Evolutionary conservation across 1,140 invertebrate species (phyloP), one percentile per base, ranked within the genome.

Genomic region (Thaumatotibia leucotreta): DNA sequence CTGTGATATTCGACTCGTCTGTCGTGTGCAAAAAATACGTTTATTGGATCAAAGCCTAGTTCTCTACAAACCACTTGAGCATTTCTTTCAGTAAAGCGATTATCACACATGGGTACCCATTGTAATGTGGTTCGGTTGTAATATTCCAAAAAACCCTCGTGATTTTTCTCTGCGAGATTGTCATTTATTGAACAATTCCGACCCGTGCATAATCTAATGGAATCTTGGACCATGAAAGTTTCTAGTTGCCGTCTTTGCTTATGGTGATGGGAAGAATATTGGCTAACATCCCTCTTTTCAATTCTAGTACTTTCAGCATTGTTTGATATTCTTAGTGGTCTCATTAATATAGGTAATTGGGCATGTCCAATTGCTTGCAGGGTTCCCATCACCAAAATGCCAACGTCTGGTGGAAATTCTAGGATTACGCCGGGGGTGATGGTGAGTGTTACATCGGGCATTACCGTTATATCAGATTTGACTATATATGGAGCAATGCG

Each of bases 21-120:
- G 76, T 96, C 97, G 70, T 95, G 93, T 70, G 95, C 94, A 67
- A 98, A 95, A 82, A 95, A 97, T 1, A 97, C 95, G 86, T 99
- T 98, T 11, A 98, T 92, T 0, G 95, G 94, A 84, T 98, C 96
- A 75, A 96, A 95, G 14, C 98, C 97, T n/a, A 99, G 86, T 83
- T 99, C 97, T 20, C 96, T 93, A 82, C 99, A 99, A 0, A 99
- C 97, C 0, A 99, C 97, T 92, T 98, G 95, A 2, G 97, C 97
- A 86, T 99, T 99, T 78, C 97, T 92, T 83, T 98, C 97, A 0
- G 97, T 98, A 83, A 99, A 99, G 65, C 97, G 92, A 58, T 93
- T 93, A 92, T 99, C 99, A 89, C 99, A 99, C 82, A 99, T 95
- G 0, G 99, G 97, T 35, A 99, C 96, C 97, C 98, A 99, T 84